These are phyloP conservation scores for Seriola aureovittata DNA, from an alignment of 2,113 vertebrate genomes.

Conservation along the genomic window DNA sequence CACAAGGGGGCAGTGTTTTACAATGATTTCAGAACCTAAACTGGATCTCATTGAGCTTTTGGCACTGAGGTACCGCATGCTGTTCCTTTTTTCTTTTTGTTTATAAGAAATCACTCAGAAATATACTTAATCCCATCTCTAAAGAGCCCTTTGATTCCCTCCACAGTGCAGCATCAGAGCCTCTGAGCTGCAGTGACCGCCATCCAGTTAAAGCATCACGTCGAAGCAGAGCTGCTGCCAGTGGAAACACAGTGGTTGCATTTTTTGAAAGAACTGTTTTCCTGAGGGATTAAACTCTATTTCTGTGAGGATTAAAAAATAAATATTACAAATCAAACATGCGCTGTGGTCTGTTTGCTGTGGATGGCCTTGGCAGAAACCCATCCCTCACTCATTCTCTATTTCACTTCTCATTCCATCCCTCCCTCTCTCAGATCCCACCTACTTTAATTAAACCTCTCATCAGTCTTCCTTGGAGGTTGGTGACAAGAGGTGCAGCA, in stretches of 20 bases:
- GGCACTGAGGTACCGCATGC: slow-evolving; percentile 24
- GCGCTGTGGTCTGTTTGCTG: slow-evolving; percentile 49
- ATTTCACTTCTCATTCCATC: background rate
- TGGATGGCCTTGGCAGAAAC: slow-evolving; percentile 18
- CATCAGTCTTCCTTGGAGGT: slow-evolving; percentile 42
- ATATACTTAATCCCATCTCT: slow-evolving; percentile 59
- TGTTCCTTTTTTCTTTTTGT: slow-evolving; percentile 33
- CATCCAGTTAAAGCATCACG: slow-evolving; percentile 40
- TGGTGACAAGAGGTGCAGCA: slow-evolving; percentile 28
- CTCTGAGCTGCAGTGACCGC: slow-evolving; percentile 43
- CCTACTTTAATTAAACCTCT: slow-evolving; percentile 58
- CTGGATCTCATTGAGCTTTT: slow-evolving; percentile 28
- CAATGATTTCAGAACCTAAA: slow-evolving; percentile 46
- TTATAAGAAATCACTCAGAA: slow-evolving; percentile 45
- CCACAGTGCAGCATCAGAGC: slow-evolving; percentile 47
- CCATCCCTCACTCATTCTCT: slow-evolving; percentile 15
- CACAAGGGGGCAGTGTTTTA: slow-evolving; percentile 79
- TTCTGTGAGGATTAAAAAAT: slow-evolving; percentile 56
- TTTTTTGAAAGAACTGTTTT: slow-evolving; percentile 52
- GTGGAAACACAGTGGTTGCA: slow-evolving; percentile 38
- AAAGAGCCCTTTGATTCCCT: slow-evolving; percentile 48
- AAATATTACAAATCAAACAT: slow-evolving; percentile 68
- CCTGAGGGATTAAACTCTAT: slow-evolving; percentile 60
- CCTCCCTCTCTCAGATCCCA: background rate
- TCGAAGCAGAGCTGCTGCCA: slow-evolving; percentile 48